phyloP scores from a whole-genome alignment of 2,113 vertebrate species.

The Motacilla alba region DNA sequence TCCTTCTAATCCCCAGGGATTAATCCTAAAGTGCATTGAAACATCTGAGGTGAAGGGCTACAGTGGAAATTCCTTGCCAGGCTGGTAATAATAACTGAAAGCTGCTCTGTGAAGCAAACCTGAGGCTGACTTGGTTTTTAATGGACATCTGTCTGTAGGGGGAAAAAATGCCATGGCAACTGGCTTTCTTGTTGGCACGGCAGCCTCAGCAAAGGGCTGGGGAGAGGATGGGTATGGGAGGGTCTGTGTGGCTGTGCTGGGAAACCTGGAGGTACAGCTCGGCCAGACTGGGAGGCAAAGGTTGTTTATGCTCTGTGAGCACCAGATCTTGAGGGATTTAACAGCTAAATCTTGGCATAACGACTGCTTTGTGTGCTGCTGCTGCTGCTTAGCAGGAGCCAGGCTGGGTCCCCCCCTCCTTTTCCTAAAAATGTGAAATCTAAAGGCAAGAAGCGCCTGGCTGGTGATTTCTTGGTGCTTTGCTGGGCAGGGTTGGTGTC shows the following conservation, averaged over 20 bases:
- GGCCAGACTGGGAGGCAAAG: not conserved
- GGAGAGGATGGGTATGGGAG: conserved; percentile 6
- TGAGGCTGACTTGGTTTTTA: conserved; percentile 67
- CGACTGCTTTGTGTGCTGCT: conserved; percentile 47
- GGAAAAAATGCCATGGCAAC: conserved; percentile 63
- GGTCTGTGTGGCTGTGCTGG: not conserved
- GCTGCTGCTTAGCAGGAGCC: not conserved
- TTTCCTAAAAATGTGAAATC: not conserved
- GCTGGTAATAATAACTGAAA: conserved; percentile 29
- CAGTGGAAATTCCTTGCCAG: not conserved
- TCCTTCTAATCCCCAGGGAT: conserved; percentile 28
- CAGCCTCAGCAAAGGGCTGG: not conserved
- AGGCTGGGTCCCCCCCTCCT: not conserved
- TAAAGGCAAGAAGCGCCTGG: not conserved
- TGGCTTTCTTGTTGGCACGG: conserved; percentile 46
- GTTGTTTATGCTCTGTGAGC: conserved; percentile 41
- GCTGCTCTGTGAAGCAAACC: conserved; percentile 57
- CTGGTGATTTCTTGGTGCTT: fast-evolving
- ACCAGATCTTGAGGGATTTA: conserved; percentile 57
- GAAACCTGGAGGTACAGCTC: not conserved
- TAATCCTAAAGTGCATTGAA: not conserved
- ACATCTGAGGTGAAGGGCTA: conserved; percentile 44
- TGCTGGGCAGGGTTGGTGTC: not conserved
- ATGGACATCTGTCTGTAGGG: conserved; percentile 68
- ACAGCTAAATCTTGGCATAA: conserved; percentile 60